Conservation (phyloP, 2,888 invertebrate genomes). For the Fissipunctia ypsillon region DNA sequence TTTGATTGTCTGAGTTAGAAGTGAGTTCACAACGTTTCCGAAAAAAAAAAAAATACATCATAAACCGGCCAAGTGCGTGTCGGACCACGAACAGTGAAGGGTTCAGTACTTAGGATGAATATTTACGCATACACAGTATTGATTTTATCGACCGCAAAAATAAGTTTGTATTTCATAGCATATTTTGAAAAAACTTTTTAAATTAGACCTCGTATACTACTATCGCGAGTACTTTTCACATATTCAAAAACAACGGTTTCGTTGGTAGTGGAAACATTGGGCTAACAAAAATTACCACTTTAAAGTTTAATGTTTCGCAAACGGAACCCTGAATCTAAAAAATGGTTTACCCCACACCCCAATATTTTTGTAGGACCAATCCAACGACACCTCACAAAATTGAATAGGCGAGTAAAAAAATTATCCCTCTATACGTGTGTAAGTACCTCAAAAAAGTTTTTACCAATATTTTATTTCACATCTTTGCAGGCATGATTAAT, state of each 20-base stretch:
- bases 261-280: too few species aligned
- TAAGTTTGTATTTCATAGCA: background rate
- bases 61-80: background rate
- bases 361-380: background rate
- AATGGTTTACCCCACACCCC: too few species aligned
- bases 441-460: too few species aligned
- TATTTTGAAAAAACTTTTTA: background rate
- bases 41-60: background rate
- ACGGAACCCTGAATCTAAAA: too few species aligned
- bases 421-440: too few species aligned
- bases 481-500: background rate
- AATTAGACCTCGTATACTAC: too few species aligned
- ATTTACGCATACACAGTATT: too few species aligned
- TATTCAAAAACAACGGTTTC: too few species aligned
- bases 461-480: background rate
- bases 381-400: background rate
- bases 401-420: background rate
- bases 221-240: too few species aligned
- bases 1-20: background rate
- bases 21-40: background rate
- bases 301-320: too few species aligned
- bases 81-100: background rate
- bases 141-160: background rate
- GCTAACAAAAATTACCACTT: too few species aligned
- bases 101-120: too few species aligned